Evolutionary conservation across 2,888 invertebrate species (phyloP).

Genomic region (Clanis bilineata): DNA sequence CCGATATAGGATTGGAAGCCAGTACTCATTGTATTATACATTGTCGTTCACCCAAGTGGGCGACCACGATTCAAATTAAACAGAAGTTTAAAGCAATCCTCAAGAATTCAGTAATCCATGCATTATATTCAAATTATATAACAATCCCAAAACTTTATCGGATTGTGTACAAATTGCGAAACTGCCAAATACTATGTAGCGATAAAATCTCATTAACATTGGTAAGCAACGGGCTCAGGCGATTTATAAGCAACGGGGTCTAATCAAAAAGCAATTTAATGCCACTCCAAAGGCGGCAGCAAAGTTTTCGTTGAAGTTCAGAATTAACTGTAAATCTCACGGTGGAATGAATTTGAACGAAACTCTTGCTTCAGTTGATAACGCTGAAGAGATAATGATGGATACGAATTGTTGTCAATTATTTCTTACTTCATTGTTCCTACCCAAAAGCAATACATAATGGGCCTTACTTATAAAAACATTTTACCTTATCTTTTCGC

Average conservation of each 20-base stretch:
- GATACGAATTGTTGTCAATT: too few species aligned
- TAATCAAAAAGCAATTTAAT: slow-evolving; percentile 57
- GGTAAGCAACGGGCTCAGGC: not conserved
- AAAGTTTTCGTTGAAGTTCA: slow-evolving; percentile 16
- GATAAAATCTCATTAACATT: slow-evolving; percentile 16
- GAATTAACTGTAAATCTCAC: slow-evolving; percentile 25
- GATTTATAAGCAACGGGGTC: slow-evolving; percentile 25
- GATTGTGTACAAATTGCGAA: slow-evolving; percentile 1
- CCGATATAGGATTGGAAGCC: too few species aligned
- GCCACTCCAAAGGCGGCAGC: slow-evolving; percentile 38
- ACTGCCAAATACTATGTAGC: not conserved
- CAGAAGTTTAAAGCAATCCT: too few species aligned
- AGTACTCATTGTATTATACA: too few species aligned
- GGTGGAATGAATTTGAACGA: slow-evolving; percentile 3
- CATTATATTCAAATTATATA: not conserved
- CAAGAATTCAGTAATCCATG: not conserved
- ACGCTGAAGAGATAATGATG: too few species aligned
- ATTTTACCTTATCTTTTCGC: too few species aligned
- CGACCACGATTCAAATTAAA: too few species aligned
- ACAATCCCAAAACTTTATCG: not conserved
- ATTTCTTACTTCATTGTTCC: too few species aligned
- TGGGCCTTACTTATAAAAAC: too few species aligned
- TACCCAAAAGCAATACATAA: too few species aligned
- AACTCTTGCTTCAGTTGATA: not conserved
- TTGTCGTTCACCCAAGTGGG: too few species aligned